phyloP scores from a whole-genome alignment of 2,888 invertebrate genomes.

The Hyles lineata region DNA sequence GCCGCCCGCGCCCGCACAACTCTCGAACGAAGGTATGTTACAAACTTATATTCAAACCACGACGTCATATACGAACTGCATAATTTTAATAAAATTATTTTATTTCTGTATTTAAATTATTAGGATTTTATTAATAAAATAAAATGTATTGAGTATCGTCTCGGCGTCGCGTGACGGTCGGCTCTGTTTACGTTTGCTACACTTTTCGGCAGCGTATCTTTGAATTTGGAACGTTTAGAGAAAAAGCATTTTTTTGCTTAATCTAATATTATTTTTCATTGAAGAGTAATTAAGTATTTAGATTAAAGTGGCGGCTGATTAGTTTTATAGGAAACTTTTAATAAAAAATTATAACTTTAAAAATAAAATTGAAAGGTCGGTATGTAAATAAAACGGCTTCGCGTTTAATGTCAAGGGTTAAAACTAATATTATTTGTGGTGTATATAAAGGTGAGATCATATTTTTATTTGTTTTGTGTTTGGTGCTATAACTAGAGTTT shows the following conservation, averaged over 20 bases:
- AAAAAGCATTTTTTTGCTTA: not conserved
- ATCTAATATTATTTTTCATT: not conserved
- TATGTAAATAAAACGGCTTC: too few species aligned
- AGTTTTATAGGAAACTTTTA: not conserved
- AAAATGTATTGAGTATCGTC: not conserved
- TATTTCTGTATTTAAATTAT: not conserved
- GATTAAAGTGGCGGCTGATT: not conserved
- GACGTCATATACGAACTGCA: not conserved
- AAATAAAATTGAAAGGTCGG: too few species aligned
- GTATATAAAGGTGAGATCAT: too few species aligned
- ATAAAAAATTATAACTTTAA: too few species aligned
- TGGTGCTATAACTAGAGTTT: too few species aligned
- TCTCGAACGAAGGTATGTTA: slow-evolving; percentile 22
- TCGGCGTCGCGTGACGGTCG: slow-evolving; percentile 15
- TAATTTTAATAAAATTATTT: not conserved
- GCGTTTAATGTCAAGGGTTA: too few species aligned
- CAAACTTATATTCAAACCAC: slow-evolving; percentile 4
- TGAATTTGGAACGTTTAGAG: slow-evolving; percentile 10
- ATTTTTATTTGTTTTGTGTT: too few species aligned
- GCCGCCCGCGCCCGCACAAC: slow-evolving; percentile 18
- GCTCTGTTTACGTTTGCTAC: slow-evolving; percentile 15
- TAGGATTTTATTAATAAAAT: not conserved
- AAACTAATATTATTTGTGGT: too few species aligned
- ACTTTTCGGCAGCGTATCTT: slow-evolving; percentile 1
- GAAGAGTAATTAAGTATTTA: not conserved